A percentile compares a stretch with the other conserved stretches of the same genome.
Conservation (phyloP, 2,113 vertebrate genomes). For the Brachirus orientalis region DNA sequence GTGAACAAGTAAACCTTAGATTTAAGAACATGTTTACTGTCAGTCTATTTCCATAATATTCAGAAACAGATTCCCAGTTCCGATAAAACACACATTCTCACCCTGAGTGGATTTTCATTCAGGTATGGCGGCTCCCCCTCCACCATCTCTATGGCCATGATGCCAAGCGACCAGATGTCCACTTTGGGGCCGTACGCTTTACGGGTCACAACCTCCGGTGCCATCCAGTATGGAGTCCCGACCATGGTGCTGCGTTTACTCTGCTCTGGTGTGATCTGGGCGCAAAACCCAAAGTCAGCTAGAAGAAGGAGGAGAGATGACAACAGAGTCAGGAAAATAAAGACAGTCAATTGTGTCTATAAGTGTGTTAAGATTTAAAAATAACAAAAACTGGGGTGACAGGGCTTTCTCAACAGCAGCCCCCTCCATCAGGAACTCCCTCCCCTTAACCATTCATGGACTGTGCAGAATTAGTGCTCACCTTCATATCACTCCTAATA, state of each 20-base stretch:
- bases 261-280: slow-evolving; percentile 98
- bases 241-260: slow-evolving; percentile 99
- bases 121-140: slow-evolving; percentile 97
- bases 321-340: not conserved
- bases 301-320: slow-evolving; percentile 28
- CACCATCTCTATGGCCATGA: slow-evolving; percentile 99
- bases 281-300: slow-evolving; percentile 98
- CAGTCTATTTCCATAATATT: too few relatives aligned
- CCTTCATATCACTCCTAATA: too few relatives aligned
- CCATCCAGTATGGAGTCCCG: slow-evolving; percentile 98
- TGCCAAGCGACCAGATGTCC: slow-evolving; percentile 97
- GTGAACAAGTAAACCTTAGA: too few relatives aligned
- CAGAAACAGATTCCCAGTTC: not conserved
- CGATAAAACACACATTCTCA: slow-evolving; percentile 62
- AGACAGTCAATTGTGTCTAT: too few relatives aligned
- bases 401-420: too few relatives aligned
- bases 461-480: too few relatives aligned
- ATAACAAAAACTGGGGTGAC: too few relatives aligned
- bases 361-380: too few relatives aligned
- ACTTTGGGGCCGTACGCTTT: slow-evolving; percentile 98
- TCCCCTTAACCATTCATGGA: too few relatives aligned
- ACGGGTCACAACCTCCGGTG: slow-evolving; percentile 93
- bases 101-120: slow-evolving; percentile 96
- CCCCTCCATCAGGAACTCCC: too few relatives aligned
- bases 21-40: too few relatives aligned